Conservation (phyloP, 2,113 vertebrate species). For the Cochlearius cochlearius region DNA sequence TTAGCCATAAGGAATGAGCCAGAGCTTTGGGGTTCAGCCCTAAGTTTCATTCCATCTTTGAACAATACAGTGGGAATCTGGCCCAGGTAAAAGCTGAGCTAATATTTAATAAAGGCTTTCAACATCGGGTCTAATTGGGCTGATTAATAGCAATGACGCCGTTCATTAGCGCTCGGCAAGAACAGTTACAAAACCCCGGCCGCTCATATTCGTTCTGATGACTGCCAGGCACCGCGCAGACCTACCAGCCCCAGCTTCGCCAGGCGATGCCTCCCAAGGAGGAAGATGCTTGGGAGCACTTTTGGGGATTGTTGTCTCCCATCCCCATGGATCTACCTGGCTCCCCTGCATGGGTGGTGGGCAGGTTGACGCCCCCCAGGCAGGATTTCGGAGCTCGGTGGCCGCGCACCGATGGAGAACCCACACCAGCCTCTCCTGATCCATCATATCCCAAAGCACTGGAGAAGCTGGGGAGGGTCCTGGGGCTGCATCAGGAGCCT, state of each 20-base stretch:
- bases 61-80: background rate
- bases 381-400: background rate
- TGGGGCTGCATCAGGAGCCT: background rate
- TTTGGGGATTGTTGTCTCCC: fast-evolving
- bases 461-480: background rate
- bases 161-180: constrained; percentile 1
- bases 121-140: constrained; percentile 1
- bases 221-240: background rate
- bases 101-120: constrained; percentile 53
- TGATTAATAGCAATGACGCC: background rate
- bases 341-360: fast-evolving
- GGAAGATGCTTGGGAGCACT: background rate
- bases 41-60: background rate
- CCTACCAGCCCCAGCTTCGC: background rate
- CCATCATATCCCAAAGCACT: background rate
- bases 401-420: background rate
- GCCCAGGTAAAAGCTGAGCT: constrained; percentile 21
- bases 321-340: fast-evolving
- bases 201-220: background rate
- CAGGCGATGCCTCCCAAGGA: background rate
- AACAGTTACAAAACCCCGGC: constrained; percentile 17
- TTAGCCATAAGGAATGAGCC: background rate
- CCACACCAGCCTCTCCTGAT: fast-evolving
- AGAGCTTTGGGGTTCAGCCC: background rate
- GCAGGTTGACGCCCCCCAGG: background rate